Base-by-base conservation (phyloP, 2,888 invertebrate genomes). In the Neelides folsomi region DNA sequence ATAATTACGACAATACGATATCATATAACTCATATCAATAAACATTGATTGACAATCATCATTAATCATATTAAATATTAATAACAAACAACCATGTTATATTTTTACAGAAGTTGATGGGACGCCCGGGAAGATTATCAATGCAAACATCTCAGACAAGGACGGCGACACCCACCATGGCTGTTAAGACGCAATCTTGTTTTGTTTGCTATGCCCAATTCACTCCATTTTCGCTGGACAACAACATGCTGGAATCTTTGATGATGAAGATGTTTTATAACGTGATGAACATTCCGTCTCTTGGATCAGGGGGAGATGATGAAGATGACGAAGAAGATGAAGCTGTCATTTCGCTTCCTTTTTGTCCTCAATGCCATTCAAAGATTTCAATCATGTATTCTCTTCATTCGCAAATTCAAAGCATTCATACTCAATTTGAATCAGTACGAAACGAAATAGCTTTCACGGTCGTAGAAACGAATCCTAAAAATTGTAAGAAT, bases 351-450 rank as follows among this genome's bases (percentile, higher is more conserved):
- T 52, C 54, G 0, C 38, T 60, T 9, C 60, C 60, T 1, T 60
- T 58, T 43, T 60, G 60, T 40, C 55, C 60, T 4, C 51, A 58
- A 49, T 60, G 60, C 41, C 60, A 60, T 43, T 54, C 55, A 0
- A 60, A 58, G 38, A 52, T 60, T 7, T 52, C 57, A 8, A 50
- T 60, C 1, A 53, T 60, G 55, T 54, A 50, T 18, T 49, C 47
- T n/a, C 42, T 56, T 15, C 52, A 56, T 16, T 42, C 42, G 10
- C 56, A 60, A 46, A 50, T 58, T 13, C 52, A 54, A 16, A 44
- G 34, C 5, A 53, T 56, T 20, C 51, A 56, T 19, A 41, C 54
- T 18, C 54, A 55, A 16, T 60, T 54, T 51, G 49, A 48, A 13
- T 53, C 51, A 37, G 42, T 58, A 9, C 45, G 60, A 15, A 58